These are phyloP conservation scores for Chanos chanos DNA, from an alignment of 2,797 vertebrate genomes.

Conservation along the genomic window DNA sequence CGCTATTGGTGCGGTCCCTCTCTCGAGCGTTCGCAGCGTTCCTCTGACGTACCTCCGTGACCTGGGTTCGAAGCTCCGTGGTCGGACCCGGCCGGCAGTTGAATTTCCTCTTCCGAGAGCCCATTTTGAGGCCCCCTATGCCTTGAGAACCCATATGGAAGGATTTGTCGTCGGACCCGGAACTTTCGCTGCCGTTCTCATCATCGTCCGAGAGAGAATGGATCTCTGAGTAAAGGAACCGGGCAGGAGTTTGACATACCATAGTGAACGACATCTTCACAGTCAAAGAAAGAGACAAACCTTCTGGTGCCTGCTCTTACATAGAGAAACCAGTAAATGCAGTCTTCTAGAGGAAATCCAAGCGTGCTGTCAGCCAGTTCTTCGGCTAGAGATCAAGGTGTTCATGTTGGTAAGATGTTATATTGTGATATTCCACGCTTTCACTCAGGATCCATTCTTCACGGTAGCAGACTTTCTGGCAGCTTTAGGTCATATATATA, in stretches of 20 bases:
- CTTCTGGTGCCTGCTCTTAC: slow-evolving; percentile 9
- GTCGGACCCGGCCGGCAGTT: slow-evolving; percentile 48
- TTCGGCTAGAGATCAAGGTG: slow-evolving; percentile 11
- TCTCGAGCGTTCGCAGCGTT: slow-evolving; percentile 91
- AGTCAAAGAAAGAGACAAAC: neutral
- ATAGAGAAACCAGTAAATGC: neutral
- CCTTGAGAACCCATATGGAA: slow-evolving; percentile 66
- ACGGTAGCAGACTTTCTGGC: slow-evolving; percentile 17
- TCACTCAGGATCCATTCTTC: slow-evolving; percentile 18
- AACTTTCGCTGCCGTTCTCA: slow-evolving; percentile 84
- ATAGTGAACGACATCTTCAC: slow-evolving; percentile 83
- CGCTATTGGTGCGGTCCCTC: slow-evolving; percentile 94
- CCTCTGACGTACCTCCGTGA: slow-evolving; percentile 78
- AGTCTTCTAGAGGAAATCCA: slow-evolving; percentile 13
- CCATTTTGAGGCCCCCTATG: slow-evolving; percentile 30
- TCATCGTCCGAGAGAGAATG: slow-evolving; percentile 85
- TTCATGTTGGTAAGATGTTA: slow-evolving; percentile 23
- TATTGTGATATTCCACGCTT: slow-evolving; percentile 13
- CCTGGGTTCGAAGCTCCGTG: slow-evolving; percentile 9
- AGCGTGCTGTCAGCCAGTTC: slow-evolving; percentile 10
- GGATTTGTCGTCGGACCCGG: slow-evolving; percentile 83
- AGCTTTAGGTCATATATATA: neutral
- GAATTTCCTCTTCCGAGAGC: slow-evolving; percentile 56
- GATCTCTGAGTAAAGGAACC: slow-evolving; percentile 88
- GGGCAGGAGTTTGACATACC: slow-evolving; percentile 81